Conservation (phyloP, 2,888 invertebrate genomes). For the Cantharis rufa region DNA sequence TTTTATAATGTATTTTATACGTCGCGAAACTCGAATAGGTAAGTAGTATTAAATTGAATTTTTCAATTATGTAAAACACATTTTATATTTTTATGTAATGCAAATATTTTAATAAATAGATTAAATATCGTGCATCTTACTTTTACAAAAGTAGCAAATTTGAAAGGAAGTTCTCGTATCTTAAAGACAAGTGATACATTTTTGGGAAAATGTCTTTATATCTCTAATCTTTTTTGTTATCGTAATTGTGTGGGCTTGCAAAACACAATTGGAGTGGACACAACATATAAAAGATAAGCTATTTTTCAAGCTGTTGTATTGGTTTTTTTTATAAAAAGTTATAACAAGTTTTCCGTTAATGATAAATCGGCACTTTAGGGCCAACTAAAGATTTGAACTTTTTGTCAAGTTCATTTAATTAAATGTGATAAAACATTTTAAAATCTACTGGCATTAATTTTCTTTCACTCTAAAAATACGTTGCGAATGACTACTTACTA, state of each 20-base stretch:
- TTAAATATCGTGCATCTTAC: background rate
- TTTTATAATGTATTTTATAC: too few relatives aligned
- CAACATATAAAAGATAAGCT: background rate
- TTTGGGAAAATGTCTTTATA: constrained; percentile 15
- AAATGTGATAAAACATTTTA: background rate
- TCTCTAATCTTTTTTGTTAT: constrained; percentile 19
- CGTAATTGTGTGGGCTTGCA: constrained; percentile 10
- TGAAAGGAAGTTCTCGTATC: constrained; percentile 19
- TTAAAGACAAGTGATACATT: constrained; percentile 17
- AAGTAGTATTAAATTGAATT: too few relatives aligned
- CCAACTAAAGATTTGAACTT: background rate
- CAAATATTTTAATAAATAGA: background rate
- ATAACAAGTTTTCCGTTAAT: background rate
- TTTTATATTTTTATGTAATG: background rate
- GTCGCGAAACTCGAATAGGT: too few relatives aligned
- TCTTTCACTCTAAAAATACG: too few relatives aligned
- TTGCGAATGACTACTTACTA: background rate
- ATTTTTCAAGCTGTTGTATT: background rate
- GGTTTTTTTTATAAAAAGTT: background rate
- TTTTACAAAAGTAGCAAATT: constrained; percentile 6
- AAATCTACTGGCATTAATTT: too few relatives aligned
- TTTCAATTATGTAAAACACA: too few relatives aligned
- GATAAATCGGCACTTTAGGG: background rate
- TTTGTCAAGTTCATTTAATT: background rate
- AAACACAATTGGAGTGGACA: background rate